phyloP scores from a whole-genome alignment of 30 jellyfish, hydroid and myxozoan species.

The Aurelia aurita region DNA sequence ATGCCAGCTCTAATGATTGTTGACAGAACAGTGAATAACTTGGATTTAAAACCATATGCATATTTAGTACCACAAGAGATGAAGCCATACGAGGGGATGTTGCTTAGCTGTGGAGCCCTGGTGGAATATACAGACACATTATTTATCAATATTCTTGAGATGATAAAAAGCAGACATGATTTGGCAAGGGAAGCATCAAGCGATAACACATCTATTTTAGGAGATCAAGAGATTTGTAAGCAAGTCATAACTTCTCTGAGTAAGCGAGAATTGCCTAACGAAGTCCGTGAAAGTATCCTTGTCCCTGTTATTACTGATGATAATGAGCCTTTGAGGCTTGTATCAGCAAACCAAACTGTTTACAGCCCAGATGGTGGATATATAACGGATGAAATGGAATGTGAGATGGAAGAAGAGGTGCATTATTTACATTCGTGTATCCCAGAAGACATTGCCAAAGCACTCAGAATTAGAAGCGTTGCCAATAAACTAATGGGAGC shows the following conservation, averaged over 20 bases:
- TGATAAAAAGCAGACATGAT: constrained; percentile 2
- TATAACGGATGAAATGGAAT: constrained; percentile 1
- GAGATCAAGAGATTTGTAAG: constrained; percentile 14
- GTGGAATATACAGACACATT: neutral
- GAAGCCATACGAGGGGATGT: neutral
- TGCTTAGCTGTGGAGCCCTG: neutral
- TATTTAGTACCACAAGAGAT: constrained; percentile 25
- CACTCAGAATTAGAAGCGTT: constrained; percentile 56
- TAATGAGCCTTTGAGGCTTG: neutral
- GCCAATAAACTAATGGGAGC: constrained; percentile 58
- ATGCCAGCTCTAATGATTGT: constrained; percentile 18
- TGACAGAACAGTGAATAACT: neutral
- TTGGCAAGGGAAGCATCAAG: neutral
- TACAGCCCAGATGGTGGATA: constrained; percentile 4
- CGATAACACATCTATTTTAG: neutral
- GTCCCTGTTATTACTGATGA: constrained; percentile 47
- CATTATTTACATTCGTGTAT: constrained; percentile 42
- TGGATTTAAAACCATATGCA: constrained; percentile 38
- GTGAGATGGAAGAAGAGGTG: constrained; percentile 15
- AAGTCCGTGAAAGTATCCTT: neutral
- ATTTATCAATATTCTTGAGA: neutral
- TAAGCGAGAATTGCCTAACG: neutral
- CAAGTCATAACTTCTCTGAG: neutral
- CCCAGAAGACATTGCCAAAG: constrained; percentile 41
- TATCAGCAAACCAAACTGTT: constrained; percentile 12